These are phyloP conservation scores for Acleris literana DNA, from an alignment of 2,888 invertebrate genomes.

Conservation along the genomic window DNA sequence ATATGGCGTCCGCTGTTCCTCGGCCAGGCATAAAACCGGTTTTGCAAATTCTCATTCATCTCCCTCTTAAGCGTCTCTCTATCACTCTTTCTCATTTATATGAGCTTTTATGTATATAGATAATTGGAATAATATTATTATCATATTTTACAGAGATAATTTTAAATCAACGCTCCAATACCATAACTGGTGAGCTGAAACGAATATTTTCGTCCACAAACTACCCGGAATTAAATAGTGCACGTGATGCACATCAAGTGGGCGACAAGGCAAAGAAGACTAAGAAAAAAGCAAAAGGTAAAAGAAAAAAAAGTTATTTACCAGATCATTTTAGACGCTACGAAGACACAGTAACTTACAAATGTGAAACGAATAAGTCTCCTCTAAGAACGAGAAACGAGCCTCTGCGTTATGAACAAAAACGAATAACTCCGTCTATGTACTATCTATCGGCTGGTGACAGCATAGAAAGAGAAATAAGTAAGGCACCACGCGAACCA, in stretches of 20 bases:
- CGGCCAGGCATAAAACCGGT: no score
- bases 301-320: neutral
- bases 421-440: neutral
- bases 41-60: no score
- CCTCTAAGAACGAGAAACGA: neutral
- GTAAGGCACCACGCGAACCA: slow-evolving; percentile 1
- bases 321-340: slow-evolving; percentile 6
- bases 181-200: slow-evolving; percentile 14
- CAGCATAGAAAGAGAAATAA: neutral
- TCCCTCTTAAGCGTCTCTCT: no score
- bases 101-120: no score
- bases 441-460: slow-evolving; percentile 7
- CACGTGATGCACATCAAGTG: neutral
- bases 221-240: neutral
- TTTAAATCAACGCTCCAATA: slow-evolving; percentile 2
- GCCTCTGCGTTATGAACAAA: neutral
- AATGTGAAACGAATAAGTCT: slow-evolving; percentile 3
- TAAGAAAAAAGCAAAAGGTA: slow-evolving; percentile 10
- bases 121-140: neutral
- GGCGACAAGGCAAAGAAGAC: neutral
- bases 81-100: no score
- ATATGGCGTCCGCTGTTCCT: no score
- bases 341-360: slow-evolving; percentile 10
- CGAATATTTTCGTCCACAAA: slow-evolving; percentile 4
- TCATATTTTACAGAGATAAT: slow-evolving; percentile 12